Evolutionary conservation across 2,888 invertebrate genomes (phyloP).

Genomic region (Volucella inanis): DNA sequence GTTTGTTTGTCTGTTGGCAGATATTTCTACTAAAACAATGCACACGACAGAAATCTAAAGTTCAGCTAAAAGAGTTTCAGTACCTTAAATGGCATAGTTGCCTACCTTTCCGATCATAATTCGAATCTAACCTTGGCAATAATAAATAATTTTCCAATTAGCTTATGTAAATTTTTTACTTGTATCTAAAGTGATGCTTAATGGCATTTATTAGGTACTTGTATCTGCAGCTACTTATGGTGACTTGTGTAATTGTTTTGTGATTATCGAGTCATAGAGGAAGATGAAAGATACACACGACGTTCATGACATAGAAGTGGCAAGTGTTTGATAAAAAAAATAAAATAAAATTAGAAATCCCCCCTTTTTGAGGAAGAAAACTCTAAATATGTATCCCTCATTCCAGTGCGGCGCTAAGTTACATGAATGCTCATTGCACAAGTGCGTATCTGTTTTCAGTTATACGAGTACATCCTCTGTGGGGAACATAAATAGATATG

Average conservation of each 20-base stretch:
- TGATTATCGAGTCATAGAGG: conserved; percentile 16
- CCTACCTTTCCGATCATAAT: not conserved
- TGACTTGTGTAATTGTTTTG: conserved; percentile 9
- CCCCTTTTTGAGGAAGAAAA: not conserved
- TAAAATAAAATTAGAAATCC: conserved; percentile 5
- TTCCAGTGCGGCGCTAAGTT: conserved; percentile 1
- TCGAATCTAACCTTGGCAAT: conserved; percentile 32
- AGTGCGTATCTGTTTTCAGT: not conserved
- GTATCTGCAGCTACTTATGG: not conserved
- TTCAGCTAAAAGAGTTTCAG: conserved; percentile 15
- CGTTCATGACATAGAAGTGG: not conserved
- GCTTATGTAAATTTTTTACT: conserved; percentile 27
- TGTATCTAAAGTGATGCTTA: not conserved
- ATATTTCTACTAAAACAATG: conserved; percentile 38
- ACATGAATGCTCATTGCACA: not conserved
- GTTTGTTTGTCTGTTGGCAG: conserved; percentile 11
- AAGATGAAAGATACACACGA: not conserved
- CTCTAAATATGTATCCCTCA: not conserved
- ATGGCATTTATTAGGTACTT: no score
- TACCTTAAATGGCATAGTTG: no score
- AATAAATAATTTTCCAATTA: conserved; percentile 43
- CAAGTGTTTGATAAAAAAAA: conserved; percentile 11
- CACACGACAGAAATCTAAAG: conserved; percentile 28
- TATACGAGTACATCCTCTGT: not conserved
- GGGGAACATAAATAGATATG: conserved; percentile 29